These are phyloP conservation scores for Phylloscopus whistleri DNA, from an alignment of 2,113 vertebrate species.

Conservation along the genomic window DNA sequence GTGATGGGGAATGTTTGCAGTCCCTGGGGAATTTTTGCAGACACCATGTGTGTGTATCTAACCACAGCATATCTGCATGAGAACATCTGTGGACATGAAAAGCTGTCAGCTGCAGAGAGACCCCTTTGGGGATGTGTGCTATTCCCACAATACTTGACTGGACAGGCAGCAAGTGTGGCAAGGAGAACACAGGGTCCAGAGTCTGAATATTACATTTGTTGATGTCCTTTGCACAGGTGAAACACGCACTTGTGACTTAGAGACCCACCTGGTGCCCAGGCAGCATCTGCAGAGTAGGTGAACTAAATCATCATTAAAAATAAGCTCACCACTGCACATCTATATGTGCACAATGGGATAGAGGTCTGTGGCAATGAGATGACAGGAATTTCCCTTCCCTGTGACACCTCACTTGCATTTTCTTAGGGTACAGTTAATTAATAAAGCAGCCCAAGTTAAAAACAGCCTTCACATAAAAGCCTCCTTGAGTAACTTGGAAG, in stretches of 20 bases:
- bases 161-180: background rate
- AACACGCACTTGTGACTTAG: background rate
- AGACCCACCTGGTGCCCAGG: background rate
- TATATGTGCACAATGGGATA: fast-evolving
- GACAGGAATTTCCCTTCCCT: background rate
- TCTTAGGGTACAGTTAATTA: background rate
- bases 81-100: background rate
- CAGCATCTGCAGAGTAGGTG: background rate
- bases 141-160: background rate
- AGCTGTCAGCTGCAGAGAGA: background rate
- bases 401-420: background rate
- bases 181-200: background rate
- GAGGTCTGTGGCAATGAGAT: background rate
- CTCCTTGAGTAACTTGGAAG: background rate
- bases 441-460: background rate
- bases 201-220: background rate
- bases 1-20: background rate
- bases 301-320: background rate
- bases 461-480: background rate
- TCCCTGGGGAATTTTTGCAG: background rate
- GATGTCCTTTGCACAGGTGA: background rate
- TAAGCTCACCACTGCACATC: background rate
- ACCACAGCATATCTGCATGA: background rate
- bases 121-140: background rate
- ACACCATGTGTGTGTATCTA: background rate